A percentile compares a stretch with the other conserved stretches of the same genome.
Conservation (phyloP, 2,113 vertebrate species). For the Oenanthe oenanthe region DNA sequence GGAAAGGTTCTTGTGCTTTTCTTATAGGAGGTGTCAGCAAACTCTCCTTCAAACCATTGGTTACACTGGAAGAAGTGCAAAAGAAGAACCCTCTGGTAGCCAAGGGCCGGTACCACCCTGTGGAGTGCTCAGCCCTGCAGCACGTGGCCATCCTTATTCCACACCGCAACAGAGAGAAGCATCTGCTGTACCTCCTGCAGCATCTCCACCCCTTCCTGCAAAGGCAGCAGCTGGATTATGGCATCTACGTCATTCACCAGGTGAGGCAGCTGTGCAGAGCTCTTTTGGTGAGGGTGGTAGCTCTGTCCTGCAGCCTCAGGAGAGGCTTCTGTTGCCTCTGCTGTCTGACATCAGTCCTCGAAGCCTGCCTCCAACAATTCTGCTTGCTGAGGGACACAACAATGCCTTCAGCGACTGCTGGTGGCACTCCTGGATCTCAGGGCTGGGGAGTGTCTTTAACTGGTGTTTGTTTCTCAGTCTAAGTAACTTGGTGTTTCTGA, state of each 20-base stretch:
- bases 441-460: neutral
- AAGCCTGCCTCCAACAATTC: neutral
- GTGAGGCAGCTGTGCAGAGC: constrained; percentile 63
- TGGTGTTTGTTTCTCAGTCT: neutral
- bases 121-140: constrained; percentile 82
- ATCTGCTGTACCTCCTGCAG: constrained; percentile 89
- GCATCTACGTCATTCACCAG: constrained; percentile 94
- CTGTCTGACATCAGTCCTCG: neutral
- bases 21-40: constrained; percentile 80
- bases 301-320: neutral
- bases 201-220: constrained; percentile 95
- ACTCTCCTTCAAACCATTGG: constrained; percentile 81
- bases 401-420: neutral
- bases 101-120: constrained; percentile 81
- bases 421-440: neutral
- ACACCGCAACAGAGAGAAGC: constrained; percentile 87
- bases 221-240: constrained; percentile 92
- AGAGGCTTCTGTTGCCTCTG: neutral
- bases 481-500: neutral
- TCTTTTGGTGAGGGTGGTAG: neutral
- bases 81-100: constrained; percentile 79
- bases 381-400: neutral
- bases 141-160: constrained; percentile 92
- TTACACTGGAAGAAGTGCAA: constrained; percentile 83
- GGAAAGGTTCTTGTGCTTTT: constrained; percentile 1